These are phyloP conservation scores for Mormyrops attenuatus DNA, from an alignment of 2,797 vertebrate genomes.

Conservation along the genomic window DNA sequence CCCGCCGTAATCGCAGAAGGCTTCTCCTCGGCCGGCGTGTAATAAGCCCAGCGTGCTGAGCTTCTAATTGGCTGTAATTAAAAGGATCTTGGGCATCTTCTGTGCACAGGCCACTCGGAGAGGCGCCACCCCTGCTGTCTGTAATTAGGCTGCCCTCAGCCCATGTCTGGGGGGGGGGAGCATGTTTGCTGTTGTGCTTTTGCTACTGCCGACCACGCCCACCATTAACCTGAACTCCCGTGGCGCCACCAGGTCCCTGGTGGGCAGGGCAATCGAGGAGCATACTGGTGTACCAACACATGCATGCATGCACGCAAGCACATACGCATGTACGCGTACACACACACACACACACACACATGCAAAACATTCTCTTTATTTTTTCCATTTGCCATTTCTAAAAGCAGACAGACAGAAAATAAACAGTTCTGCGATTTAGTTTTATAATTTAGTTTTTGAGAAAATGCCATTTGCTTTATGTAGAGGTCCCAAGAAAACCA, in stretches of 20 bases:
- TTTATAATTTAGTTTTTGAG: neutral
- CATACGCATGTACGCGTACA: neutral
- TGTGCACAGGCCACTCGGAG: conserved; percentile 51
- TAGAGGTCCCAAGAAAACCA: neutral
- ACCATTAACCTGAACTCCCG: neutral
- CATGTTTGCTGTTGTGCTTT: neutral
- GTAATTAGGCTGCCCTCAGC: conserved; percentile 19
- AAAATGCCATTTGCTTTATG: neutral
- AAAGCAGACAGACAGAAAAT: conserved; percentile 8
- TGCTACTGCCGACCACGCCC: neutral
- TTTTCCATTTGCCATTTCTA: neutral
- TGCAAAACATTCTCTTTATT: conserved; percentile 6
- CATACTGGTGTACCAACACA: neutral
- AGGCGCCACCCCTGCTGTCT: conserved; percentile 48
- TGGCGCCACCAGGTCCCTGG: neutral
- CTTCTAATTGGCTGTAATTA: conserved; percentile 68
- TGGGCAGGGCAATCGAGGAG: neutral
- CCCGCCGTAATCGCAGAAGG: neutral
- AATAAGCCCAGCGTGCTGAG: conserved; percentile 60
- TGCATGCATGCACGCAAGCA: neutral
- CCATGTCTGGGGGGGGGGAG: neutral
- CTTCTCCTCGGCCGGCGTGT: conserved; percentile 37
- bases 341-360: neutral
- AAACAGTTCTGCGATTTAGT: neutral
- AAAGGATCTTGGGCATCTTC: conserved; percentile 61